Base-by-base conservation (phyloP, 2,113 vertebrate genomes). In the Hemibagrus wyckioides region DNA sequence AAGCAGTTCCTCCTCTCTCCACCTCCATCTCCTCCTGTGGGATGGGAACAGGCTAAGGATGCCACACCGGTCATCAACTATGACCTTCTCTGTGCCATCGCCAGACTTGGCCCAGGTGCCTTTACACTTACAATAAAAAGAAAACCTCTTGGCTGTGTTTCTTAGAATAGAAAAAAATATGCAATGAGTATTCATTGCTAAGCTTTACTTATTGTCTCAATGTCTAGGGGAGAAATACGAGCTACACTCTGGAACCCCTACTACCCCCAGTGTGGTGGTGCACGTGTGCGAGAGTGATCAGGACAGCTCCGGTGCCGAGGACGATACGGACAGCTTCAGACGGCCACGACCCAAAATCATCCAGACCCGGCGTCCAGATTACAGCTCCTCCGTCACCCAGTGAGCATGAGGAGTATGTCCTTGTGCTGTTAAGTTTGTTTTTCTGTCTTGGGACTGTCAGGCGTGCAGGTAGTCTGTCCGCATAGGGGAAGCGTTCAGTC, bases 1-100 rank as follows among this genome's bases (percentile, higher is more conserved):
- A 99, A 98, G 88, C 98, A 99, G 92, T 99, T 98, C 84, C 94
- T 99, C 85, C 97, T 99, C 90, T 99, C 98, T 0, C 98, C 98
- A 1, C 98, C 98, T 0, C 96, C 97, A 48, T 99, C 98, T 1
- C 98, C 98, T 0, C 98, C 98, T 0, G 97, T 99, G 0, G 98
- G 96, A 0, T 99, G 98, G 98, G 94, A 96, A 6, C 98, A 98
- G 93, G 94, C 96, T 36, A 92, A 96, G 90, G 98, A 99, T 0
- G 94, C 97, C 9, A 98, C 94, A 0, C 98, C 98, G 0, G 97
- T 98, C 76, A 96, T 99, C 82, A 99, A 99, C 88, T 99, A 99
- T 0, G 98, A 99, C 88, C 96, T 99, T 50, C 92, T 99, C 65
- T 99, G 96, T 19, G 98, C 98, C 67, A 98, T 99, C 87, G 97